Conservation (phyloP, 92 coral and sea anemone species). For the Plumapathes pennacea region DNA sequence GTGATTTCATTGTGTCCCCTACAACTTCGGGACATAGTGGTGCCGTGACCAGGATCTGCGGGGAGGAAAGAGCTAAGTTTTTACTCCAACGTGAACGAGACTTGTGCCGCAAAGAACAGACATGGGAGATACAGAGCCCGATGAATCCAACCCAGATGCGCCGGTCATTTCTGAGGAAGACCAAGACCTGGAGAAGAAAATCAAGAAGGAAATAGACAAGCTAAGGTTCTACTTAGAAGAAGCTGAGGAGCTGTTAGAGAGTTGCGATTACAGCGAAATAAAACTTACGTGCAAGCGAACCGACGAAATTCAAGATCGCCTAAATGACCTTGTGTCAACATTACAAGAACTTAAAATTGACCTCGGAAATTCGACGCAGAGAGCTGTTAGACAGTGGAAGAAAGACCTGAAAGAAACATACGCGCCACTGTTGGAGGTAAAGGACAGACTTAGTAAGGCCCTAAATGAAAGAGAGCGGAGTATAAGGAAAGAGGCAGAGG, state of each 20-base stretch:
- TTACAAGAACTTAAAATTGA: conserved; percentile 52
- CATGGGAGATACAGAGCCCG: conserved; percentile 15
- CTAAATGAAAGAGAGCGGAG: conserved; percentile 14
- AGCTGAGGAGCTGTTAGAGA: conserved; percentile 22
- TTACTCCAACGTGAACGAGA: conserved; percentile 1
- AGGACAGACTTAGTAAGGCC: conserved; percentile 10
- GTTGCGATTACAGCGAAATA: conserved; percentile 35
- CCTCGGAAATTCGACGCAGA: conserved; percentile 18
- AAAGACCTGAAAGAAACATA: conserved; percentile 33
- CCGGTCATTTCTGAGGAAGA: conserved; percentile 14
- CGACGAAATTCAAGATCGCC: conserved; percentile 26
- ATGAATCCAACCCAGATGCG: conserved; percentile 6
- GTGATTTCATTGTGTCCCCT: no score
- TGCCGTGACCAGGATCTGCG: conserved; percentile 59
- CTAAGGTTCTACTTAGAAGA: conserved; percentile 57
- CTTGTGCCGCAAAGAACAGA: background rate
- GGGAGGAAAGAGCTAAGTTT: conserved; percentile 16
- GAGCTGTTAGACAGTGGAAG: conserved; percentile 58
- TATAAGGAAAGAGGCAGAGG: conserved; percentile 12
- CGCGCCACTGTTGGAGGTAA: conserved; percentile 34
- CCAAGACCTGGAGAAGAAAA: conserved; percentile 25
- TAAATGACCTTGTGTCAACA: conserved; percentile 36
- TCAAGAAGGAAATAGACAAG: conserved; percentile 46
- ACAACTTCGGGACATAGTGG: conserved; percentile 30
- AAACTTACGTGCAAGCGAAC: conserved; percentile 22